phyloP scores from a whole-genome alignment of 1,140 invertebrate species.

The Aricia agestis region DNA sequence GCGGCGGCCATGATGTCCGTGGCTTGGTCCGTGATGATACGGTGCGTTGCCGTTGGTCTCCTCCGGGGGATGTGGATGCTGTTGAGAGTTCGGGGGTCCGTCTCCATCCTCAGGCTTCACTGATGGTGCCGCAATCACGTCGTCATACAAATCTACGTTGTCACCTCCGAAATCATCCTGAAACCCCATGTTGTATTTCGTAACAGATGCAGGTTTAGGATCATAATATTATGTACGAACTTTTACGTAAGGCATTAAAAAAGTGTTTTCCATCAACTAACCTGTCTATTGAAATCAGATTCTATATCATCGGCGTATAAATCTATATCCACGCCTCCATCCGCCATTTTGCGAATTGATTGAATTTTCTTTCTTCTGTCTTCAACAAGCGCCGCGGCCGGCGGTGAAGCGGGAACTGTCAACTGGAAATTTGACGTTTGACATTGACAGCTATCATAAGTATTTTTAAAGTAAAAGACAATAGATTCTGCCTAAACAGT shows the following conservation, averaged over 20 bases:
- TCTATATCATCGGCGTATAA: slow-evolving; percentile 97
- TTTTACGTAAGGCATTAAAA: slow-evolving; percentile 1
- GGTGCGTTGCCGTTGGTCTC: slow-evolving; percentile 83
- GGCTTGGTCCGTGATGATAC: slow-evolving; percentile 83
- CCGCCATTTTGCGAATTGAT: slow-evolving; percentile 86
- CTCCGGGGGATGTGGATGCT: slow-evolving; percentile 76
- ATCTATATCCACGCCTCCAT: slow-evolving; percentile 96
- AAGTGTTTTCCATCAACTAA: slow-evolving; percentile 32
- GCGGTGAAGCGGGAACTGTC: background rate
- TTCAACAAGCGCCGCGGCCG: background rate
- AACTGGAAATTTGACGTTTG: too few species aligned
- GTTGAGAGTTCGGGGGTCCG: slow-evolving; percentile 66
- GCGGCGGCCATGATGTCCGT: slow-evolving; percentile 80
- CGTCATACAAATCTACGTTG: slow-evolving; percentile 96
- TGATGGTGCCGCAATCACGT: slow-evolving; percentile 91
- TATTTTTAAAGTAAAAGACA: too few species aligned
- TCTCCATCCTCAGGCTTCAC: slow-evolving; percentile 75
- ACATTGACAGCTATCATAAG: too few species aligned
- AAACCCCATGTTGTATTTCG: slow-evolving; percentile 34
- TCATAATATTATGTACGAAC: background rate
- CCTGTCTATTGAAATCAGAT: slow-evolving; percentile 89
- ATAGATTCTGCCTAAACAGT: too few species aligned
- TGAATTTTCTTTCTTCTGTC: too few species aligned
- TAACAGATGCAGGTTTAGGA: slow-evolving; percentile 1
- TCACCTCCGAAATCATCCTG: slow-evolving; percentile 91